Conservation (phyloP, 2,113 vertebrate genomes). For the Tragelaphus strepsiceros region DNA sequence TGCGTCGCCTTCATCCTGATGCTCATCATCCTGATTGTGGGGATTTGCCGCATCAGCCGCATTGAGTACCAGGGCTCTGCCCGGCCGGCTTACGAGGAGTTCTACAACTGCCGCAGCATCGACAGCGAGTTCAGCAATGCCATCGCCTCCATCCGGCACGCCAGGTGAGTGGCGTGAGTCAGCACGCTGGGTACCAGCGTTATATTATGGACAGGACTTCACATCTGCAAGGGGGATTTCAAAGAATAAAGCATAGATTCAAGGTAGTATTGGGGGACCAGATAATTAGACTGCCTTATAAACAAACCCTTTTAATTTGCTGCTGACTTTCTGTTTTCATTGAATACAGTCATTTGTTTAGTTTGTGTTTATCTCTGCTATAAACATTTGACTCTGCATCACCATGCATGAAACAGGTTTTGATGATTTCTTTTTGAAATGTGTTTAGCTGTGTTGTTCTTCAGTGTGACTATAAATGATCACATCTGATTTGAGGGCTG, state of each 20-base stretch:
- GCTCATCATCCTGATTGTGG: slow-evolving; percentile 98
- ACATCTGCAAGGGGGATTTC: background rate
- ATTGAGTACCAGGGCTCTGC: slow-evolving; percentile 99
- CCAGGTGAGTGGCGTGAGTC: slow-evolving; percentile 83
- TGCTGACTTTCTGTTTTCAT: background rate
- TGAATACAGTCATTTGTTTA: background rate
- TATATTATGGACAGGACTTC: background rate
- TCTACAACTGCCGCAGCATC: slow-evolving; percentile 98
- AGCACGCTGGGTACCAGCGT: background rate
- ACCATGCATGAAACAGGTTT: background rate
- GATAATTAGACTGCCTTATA: background rate
- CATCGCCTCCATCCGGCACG: slow-evolving; percentile 96
- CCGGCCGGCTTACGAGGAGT: slow-evolving; percentile 95
- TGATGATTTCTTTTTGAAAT: background rate
- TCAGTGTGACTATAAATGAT: background rate
- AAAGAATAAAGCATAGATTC: background rate
- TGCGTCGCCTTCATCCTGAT: slow-evolving; percentile 97
- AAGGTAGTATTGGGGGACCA: background rate
- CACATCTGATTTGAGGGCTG: background rate
- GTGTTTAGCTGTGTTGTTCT: background rate
- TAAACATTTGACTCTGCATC: background rate
- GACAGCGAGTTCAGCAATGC: slow-evolving; percentile 97
- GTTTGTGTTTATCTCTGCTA: background rate
- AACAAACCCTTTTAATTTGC: background rate
- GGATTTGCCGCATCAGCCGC: slow-evolving; percentile 98